A percentile compares a stretch with the other conserved stretches of the same genome.
Conservation (phyloP, 2,888 invertebrate genomes). For the Hydrotaea diabolus region DNA sequence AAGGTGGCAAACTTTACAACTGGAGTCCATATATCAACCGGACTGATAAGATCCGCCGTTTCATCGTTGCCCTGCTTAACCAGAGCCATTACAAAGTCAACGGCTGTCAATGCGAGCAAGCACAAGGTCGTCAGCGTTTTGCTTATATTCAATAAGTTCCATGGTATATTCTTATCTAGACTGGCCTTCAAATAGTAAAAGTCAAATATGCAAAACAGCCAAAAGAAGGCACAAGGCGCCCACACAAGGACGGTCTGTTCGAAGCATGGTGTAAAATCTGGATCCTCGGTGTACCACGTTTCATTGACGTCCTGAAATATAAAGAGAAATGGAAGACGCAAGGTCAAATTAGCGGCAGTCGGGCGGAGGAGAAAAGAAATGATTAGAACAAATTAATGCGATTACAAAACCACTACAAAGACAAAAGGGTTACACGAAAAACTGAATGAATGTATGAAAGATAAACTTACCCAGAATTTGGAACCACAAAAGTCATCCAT, state of each 20-base stretch:
- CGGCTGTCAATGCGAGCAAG: constrained; percentile 85
- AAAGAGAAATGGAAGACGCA: neutral
- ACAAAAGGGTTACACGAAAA: neutral
- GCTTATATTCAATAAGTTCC: constrained; percentile 86
- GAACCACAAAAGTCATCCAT: constrained; percentile 90
- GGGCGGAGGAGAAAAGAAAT: neutral
- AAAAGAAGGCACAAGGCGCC: constrained; percentile 92
- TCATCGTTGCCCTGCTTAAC: constrained; percentile 81
- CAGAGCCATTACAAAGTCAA: constrained; percentile 86
- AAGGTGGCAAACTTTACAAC: constrained; percentile 89
- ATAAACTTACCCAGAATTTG: constrained; percentile 88
- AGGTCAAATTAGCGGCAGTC: neutral
- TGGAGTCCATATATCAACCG: constrained; percentile 89
- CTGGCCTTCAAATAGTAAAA: constrained; percentile 88
- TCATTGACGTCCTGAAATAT: constrained; percentile 85
- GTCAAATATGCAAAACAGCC: constrained; percentile 89
- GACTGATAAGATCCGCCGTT: constrained; percentile 83
- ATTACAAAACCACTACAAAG: constrained; percentile 21
- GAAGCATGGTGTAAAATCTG: constrained; percentile 94
- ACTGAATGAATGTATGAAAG: constrained; percentile 13
- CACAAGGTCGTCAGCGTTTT: constrained; percentile 86
- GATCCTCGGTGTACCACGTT: constrained; percentile 91
- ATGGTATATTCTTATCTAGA: constrained; percentile 89
- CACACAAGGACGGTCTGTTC: constrained; percentile 94
- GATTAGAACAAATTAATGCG: constrained; percentile 17